Percentiles rank a stretch among this genome's conserved stretches.
These are phyloP conservation scores for Acanthopleura granulata DNA, from an alignment of 2,888 invertebrate species.

Conservation along the genomic window DNA sequence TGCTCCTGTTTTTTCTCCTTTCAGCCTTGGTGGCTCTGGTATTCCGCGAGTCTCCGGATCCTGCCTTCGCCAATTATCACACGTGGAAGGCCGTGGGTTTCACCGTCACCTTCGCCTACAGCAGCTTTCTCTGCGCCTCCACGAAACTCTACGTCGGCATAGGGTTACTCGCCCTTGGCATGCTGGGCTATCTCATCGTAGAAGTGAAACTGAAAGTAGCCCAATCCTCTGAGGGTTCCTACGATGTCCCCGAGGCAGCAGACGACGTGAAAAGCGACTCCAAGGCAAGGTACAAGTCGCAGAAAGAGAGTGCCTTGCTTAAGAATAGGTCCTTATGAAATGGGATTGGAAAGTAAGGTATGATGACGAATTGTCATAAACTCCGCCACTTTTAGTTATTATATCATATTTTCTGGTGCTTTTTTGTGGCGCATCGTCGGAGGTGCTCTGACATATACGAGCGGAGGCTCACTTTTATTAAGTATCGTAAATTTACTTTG, in stretches of 20 bases:
- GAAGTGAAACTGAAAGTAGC: conserved; percentile 16
- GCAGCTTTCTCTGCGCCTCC: conserved; percentile 47
- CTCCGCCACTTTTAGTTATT: too few relatives aligned
- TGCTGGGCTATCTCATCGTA: conserved; percentile 20
- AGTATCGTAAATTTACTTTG: too few relatives aligned
- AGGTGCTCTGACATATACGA: too few relatives aligned
- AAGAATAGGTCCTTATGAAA: not conserved
- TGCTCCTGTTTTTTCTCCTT: not conserved
- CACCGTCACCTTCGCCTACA: conserved; percentile 48
- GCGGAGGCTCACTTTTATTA: too few relatives aligned
- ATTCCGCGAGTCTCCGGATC: conserved; percentile 44
- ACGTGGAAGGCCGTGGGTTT: conserved; percentile 50
- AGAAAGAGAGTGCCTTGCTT: not conserved
- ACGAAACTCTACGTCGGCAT: conserved; percentile 47
- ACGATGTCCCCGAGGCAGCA: not conserved
- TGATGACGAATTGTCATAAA: too few relatives aligned
- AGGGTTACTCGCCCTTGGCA: conserved; percentile 30
- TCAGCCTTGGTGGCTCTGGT: conserved; percentile 51
- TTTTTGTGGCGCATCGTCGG: too few relatives aligned
- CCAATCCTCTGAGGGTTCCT: not conserved
- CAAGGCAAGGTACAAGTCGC: not conserved
- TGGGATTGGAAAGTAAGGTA: too few relatives aligned
- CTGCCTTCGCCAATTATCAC: conserved; percentile 54
- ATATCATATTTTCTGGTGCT: too few relatives aligned
- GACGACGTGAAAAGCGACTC: not conserved